A percentile compares a stretch with the other conserved stretches of the same genome.
Conservation (phyloP, 2,797 vertebrate genomes). For the Alca torda region DNA sequence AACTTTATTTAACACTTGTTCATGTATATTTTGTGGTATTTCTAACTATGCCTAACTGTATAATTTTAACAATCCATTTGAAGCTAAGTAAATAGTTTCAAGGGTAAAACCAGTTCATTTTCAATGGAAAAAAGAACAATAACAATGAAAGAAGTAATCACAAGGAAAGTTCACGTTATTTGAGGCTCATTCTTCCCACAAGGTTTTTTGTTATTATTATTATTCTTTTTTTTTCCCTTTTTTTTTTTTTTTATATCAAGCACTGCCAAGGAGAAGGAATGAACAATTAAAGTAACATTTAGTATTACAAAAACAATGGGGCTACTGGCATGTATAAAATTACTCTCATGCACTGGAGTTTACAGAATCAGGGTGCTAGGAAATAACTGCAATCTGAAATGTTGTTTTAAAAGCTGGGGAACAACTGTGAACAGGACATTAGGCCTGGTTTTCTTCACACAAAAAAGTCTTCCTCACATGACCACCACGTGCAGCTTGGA, state of each 20-base stretch:
- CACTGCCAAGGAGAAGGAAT: slow-evolving; percentile 20
- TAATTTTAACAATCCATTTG: not conserved
- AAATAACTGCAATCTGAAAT: not conserved
- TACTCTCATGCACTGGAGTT: not conserved
- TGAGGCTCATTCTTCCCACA: slow-evolving; percentile 4
- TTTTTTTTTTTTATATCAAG: not conserved
- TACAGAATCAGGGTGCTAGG: not conserved
- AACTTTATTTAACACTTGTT: not conserved
- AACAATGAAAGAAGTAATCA: slow-evolving; percentile 20
- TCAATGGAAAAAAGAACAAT: slow-evolving; percentile 6
- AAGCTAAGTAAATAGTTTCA: slow-evolving; percentile 25
- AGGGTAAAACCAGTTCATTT: slow-evolving; percentile 34
- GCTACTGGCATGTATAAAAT: not conserved
- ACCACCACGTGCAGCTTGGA: not conserved
- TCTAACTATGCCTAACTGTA: not conserved
- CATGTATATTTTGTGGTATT: not conserved
- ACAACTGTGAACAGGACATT: not conserved
- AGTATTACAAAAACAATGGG: slow-evolving; percentile 21
- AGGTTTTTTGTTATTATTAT: not conserved
- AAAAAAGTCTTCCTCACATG: not conserved
- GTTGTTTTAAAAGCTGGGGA: not conserved
- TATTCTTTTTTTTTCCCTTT: not conserved
- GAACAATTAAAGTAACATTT: slow-evolving; percentile 1
- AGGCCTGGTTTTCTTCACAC: not conserved
- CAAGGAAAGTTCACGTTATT: slow-evolving; percentile 17